Conservation (phyloP, 2,797 vertebrate genomes). For the Chloroceryle amazona region DNA sequence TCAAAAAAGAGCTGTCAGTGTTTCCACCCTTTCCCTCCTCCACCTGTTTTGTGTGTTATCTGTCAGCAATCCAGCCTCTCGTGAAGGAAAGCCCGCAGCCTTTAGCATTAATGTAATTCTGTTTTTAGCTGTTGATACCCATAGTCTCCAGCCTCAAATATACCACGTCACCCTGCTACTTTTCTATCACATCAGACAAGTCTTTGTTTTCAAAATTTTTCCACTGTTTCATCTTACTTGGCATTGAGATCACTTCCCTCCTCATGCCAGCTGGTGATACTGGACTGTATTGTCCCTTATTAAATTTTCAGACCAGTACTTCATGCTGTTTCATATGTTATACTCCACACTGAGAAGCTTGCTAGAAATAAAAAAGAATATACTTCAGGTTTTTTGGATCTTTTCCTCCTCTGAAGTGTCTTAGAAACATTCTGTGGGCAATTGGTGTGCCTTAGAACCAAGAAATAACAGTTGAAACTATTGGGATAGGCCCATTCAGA, state of each 20-base stretch:
- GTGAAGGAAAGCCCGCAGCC: background rate
- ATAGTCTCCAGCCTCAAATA: background rate
- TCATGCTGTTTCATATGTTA: background rate
- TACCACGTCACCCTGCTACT: background rate
- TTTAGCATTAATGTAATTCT: background rate
- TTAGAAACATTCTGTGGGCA: background rate
- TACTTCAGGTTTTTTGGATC: accelerated
- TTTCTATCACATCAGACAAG: background rate
- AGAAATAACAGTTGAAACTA: background rate
- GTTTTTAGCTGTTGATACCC: background rate
- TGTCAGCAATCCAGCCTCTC: background rate
- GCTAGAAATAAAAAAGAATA: background rate
- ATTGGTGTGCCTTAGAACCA: background rate
- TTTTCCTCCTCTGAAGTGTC: background rate
- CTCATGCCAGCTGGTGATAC: background rate
- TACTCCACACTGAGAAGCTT: background rate
- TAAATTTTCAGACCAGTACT: background rate
- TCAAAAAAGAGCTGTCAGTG: constrained; percentile 42
- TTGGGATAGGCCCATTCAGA: background rate
- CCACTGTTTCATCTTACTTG: background rate
- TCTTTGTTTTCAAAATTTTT: background rate
- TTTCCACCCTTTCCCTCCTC: background rate
- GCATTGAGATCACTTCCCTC: background rate
- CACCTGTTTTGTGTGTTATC: constrained; percentile 1
- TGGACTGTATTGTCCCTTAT: background rate